Percentiles rank a stretch among this genome's conserved stretches.
Evolutionary conservation across 2,113 vertebrate species (phyloP).

Genomic region (Eulacestoma nigropectus): DNA sequence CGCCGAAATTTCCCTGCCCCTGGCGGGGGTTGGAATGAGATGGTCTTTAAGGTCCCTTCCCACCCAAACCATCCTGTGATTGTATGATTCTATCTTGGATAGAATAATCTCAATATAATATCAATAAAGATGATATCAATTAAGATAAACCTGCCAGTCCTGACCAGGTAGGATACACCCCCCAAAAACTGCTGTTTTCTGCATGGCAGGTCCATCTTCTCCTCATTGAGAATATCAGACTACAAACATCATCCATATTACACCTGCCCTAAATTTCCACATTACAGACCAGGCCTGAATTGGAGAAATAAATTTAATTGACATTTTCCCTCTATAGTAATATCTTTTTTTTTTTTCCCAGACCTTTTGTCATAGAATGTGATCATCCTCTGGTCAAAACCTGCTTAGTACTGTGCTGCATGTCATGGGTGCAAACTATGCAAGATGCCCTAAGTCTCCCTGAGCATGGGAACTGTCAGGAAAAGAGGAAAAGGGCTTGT

Average conservation of each 20-base stretch:
- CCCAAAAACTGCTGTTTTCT: neutral
- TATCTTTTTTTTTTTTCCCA: fast-evolving
- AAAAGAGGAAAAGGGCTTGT: neutral
- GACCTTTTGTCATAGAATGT: neutral
- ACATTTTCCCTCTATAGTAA: neutral
- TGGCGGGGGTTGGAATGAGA: neutral
- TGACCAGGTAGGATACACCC: fast-evolving
- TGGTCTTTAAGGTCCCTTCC: neutral
- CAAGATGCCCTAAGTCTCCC: neutral
- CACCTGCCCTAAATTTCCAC: neutral
- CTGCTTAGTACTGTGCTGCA: neutral
- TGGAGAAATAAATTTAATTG: neutral
- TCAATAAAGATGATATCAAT: neutral
- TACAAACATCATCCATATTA: neutral
- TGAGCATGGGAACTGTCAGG: neutral
- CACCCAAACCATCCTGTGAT: neutral
- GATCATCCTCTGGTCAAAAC: neutral
- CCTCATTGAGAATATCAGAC: neutral
- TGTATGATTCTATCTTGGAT: neutral
- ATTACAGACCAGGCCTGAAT: too few relatives aligned
- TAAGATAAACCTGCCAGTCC: neutral
- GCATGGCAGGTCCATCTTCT: neutral
- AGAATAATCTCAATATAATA: neutral
- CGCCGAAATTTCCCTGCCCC: fast-evolving
- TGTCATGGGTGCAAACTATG: neutral